phyloP scores from a whole-genome alignment of 1,140 invertebrate species.

The Zaprionus camerounensis region DNA sequence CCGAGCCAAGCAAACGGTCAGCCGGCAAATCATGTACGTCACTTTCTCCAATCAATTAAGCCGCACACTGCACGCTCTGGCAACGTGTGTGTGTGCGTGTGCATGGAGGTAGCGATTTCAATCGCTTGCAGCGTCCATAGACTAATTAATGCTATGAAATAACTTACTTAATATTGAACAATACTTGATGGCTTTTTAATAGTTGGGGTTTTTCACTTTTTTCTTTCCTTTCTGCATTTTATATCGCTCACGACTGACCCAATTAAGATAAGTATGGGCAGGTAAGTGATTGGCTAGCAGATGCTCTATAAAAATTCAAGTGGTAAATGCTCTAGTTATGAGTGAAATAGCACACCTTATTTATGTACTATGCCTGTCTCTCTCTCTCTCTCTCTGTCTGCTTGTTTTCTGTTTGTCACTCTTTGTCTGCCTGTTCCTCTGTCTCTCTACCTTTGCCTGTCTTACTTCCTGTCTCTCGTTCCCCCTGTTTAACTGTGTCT shows the following conservation, averaged over 20 bases:
- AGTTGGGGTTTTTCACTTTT: constrained; percentile 51
- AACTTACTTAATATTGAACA: constrained; percentile 81
- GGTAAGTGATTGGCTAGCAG: neutral
- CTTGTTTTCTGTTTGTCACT: too few relatives aligned
- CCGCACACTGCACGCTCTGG: constrained; percentile 40
- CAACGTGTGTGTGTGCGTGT: constrained; percentile 31
- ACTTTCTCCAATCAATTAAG: constrained; percentile 81
- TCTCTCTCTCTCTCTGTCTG: too few relatives aligned
- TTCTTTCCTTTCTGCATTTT: constrained; percentile 28
- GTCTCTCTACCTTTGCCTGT: too few relatives aligned
- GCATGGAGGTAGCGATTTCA: constrained; percentile 55
- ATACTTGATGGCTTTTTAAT: constrained; percentile 78
- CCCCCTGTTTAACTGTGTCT: too few relatives aligned
- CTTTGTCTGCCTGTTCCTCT: too few relatives aligned
- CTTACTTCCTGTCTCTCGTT: too few relatives aligned
- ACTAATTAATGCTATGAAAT: constrained; percentile 75
- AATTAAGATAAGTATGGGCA: constrained; percentile 51
- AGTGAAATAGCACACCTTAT: neutral
- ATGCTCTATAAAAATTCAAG: constrained; percentile 16
- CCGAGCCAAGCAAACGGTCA: constrained; percentile 26
- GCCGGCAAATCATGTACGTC: constrained; percentile 54
- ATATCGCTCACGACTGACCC: constrained; percentile 60
- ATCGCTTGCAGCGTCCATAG: constrained; percentile 59
- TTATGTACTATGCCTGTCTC: neutral
- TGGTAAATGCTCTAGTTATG: constrained; percentile 3